Percentiles rank a stretch among this genome's conserved stretches.
Evolutionary conservation across 2,797 vertebrate species (phyloP).

Genomic region (Picus viridis): DNA sequence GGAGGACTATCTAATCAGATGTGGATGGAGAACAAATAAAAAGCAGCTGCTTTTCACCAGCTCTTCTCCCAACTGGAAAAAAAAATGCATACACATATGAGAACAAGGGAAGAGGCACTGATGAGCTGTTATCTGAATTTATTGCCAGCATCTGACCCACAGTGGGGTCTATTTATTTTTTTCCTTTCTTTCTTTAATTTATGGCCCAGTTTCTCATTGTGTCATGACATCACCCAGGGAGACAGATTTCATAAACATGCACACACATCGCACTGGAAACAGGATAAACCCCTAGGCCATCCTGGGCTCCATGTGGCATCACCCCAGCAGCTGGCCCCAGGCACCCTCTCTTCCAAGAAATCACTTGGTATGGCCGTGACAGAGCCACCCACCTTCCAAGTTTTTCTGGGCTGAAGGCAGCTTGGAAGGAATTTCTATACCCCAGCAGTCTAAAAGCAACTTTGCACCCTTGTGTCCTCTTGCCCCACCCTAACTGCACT

Average conservation of each 20-base stretch:
- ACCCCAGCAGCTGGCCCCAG: slow-evolving; percentile 8
- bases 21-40: slow-evolving; percentile 66
- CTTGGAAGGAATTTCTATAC: neutral
- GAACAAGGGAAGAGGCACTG: slow-evolving; percentile 56
- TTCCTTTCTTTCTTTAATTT: slow-evolving; percentile 40
- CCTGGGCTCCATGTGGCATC: neutral
- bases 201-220: slow-evolving; percentile 47
- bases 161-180: slow-evolving; percentile 50
- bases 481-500: slow-evolving; percentile 24
- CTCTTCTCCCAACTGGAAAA: slow-evolving; percentile 48
- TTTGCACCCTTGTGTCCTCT: neutral
- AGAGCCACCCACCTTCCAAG: neutral
- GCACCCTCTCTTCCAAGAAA: slow-evolving; percentile 25
- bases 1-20: slow-evolving; percentile 63
- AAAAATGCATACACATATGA: slow-evolving; percentile 42
- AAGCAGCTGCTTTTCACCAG: slow-evolving; percentile 74
- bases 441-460: neutral
- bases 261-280: slow-evolving; percentile 9
- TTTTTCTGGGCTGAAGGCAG: neutral
- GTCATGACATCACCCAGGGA: slow-evolving; percentile 68
- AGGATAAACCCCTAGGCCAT: neutral
- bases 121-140: slow-evolving; percentile 75
- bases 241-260: slow-evolving; percentile 40
- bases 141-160: slow-evolving; percentile 72
- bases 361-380: neutral